These are phyloP conservation scores for Ichneumon xanthorius DNA, from an alignment of 2,888 invertebrate species.

Conservation along the genomic window DNA sequence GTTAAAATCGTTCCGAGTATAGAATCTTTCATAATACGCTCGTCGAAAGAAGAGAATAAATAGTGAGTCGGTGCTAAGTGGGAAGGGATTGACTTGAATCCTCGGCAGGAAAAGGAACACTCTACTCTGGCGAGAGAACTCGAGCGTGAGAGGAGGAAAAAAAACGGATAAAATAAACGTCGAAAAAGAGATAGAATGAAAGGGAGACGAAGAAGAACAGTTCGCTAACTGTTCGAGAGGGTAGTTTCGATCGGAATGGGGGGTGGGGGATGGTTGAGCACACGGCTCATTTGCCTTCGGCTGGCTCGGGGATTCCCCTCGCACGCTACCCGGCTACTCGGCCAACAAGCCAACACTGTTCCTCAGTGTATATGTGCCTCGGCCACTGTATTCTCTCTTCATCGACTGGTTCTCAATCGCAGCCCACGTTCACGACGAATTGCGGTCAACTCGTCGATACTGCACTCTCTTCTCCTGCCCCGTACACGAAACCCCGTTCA, in stretches of 20 bases:
- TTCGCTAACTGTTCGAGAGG: slow-evolving; percentile 61
- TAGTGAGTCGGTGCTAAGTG: slow-evolving; percentile 23
- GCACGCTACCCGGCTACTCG: slow-evolving; percentile 19
- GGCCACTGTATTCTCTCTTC: slow-evolving; percentile 58
- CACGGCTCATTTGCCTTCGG: slow-evolving; percentile 57
- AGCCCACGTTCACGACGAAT: slow-evolving; percentile 62
- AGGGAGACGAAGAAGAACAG: slow-evolving; percentile 46
- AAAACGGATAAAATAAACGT: slow-evolving; percentile 44
- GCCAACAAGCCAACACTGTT: slow-evolving; percentile 9
- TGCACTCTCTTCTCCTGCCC: slow-evolving; percentile 30
- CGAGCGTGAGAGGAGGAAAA: slow-evolving; percentile 23
- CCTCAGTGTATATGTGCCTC: slow-evolving; percentile 29
- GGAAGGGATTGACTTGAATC: slow-evolving; percentile 40
- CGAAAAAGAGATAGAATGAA: slow-evolving; percentile 29
- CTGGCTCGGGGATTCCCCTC: slow-evolving; percentile 40
- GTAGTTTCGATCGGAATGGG: slow-evolving; percentile 50
- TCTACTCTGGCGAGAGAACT: slow-evolving; percentile 30
- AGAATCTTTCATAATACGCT: slow-evolving; percentile 19
- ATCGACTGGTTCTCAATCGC: slow-evolving; percentile 63
- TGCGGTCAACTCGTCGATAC: slow-evolving; percentile 43
- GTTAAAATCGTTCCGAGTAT: neutral
- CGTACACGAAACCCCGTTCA: slow-evolving; percentile 29
- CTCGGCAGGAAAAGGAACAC: slow-evolving; percentile 51
- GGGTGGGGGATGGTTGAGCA: neutral
- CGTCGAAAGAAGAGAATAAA: slow-evolving; percentile 37